phyloP scores from a whole-genome alignment of 2,797 vertebrate genomes.

The Geotrypetes seraphini region DNA sequence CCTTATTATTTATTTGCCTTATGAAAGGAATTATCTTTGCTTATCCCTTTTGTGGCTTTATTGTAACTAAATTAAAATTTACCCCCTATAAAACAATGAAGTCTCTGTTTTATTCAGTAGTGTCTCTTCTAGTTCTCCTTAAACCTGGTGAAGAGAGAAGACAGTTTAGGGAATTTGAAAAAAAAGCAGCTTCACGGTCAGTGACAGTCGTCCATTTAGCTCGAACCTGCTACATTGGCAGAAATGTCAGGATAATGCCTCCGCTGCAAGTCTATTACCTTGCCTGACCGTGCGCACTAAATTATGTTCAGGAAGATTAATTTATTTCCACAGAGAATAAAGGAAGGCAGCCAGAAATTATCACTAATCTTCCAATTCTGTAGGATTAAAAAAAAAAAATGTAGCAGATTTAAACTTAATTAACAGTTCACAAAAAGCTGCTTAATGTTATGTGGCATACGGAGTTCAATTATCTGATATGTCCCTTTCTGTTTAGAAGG shows the following conservation, averaged over 20 bases:
- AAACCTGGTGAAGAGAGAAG: too few species aligned
- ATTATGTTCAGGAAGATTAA: constrained; percentile 23
- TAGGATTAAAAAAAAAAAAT: constrained; percentile 46
- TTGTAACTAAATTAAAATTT: too few species aligned
- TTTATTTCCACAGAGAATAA: constrained; percentile 23
- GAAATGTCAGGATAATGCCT: constrained; percentile 13
- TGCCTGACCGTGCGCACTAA: constrained; percentile 8
- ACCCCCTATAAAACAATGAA: too few species aligned
- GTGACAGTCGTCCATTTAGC: constrained; percentile 9
- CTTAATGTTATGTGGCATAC: constrained; percentile 24
- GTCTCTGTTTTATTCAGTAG: too few species aligned
- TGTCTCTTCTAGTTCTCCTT: too few species aligned
- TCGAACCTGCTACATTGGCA: constrained; percentile 7
- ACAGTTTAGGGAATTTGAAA: too few species aligned
- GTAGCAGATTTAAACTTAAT: constrained; percentile 47
- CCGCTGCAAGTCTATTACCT: constrained; percentile 8
- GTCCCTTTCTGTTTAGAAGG: constrained; percentile 1
- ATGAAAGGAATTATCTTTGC: too few species aligned
- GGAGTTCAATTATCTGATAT: constrained; percentile 29
- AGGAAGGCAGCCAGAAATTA: constrained; percentile 30
- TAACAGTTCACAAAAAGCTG: constrained; percentile 43
- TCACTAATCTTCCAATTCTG: constrained; percentile 33
- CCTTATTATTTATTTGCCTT: too few species aligned
- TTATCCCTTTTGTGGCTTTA: too few species aligned
- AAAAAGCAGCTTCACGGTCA: too few species aligned